phyloP scores from a whole-genome alignment of 2,797 vertebrate genomes.

The Squalus acanthias region DNA sequence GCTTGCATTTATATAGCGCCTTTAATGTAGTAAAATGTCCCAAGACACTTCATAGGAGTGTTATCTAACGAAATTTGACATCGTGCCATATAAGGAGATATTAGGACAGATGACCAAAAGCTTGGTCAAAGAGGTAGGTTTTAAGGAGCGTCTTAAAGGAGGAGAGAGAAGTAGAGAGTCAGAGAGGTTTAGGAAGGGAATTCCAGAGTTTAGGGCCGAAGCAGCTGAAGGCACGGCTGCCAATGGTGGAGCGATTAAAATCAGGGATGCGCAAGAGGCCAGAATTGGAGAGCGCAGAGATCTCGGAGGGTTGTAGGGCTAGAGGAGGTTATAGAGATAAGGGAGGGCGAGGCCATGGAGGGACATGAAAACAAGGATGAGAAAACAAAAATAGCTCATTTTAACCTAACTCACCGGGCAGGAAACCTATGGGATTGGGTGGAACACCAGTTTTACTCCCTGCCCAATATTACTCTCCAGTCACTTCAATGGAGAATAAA shows the following conservation, averaged over 20 bases:
- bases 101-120: background rate
- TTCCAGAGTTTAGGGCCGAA: background rate
- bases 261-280: background rate
- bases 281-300: background rate
- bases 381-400: too few species aligned
- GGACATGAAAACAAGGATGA: background rate
- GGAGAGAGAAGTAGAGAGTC: background rate
- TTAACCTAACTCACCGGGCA: too few species aligned
- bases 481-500: background rate
- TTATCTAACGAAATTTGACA: background rate
- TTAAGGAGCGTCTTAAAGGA: background rate
- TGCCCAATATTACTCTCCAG: background rate
- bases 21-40: background rate
- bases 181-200: background rate
- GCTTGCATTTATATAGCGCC: background rate
- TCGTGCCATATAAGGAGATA: too few species aligned
- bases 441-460: background rate
- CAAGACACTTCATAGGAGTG: background rate
- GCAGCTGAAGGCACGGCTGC: background rate
- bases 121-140: background rate
- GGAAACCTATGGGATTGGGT: too few species aligned
- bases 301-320: background rate
- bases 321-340: background rate
- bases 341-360: background rate
- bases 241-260: background rate